Percentiles rank a stretch among this genome's conserved stretches.
Conservation (phyloP, 2,113 vertebrate genomes). For the Corythoichthys haematopterus region DNA sequence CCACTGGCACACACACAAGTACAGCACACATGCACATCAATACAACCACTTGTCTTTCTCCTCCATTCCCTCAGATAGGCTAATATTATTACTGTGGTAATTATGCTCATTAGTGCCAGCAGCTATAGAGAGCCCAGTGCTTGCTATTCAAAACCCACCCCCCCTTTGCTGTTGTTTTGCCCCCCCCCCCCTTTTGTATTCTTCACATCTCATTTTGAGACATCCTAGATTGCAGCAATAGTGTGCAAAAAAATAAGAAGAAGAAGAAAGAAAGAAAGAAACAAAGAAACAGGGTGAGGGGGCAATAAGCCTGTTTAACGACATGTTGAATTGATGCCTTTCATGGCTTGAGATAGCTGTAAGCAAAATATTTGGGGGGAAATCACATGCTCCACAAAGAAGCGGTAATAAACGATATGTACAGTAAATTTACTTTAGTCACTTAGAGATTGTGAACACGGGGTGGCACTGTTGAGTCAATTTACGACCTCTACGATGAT, state of each 20-base stretch:
- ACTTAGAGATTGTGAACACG: slow-evolving; percentile 33
- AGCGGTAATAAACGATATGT: too few relatives aligned
- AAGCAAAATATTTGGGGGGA: background rate
- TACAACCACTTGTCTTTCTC: slow-evolving; percentile 95
- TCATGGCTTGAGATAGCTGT: slow-evolving; percentile 4
- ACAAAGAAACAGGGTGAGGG: slow-evolving; percentile 3
- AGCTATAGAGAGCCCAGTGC: slow-evolving; percentile 91
- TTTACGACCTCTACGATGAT: background rate
- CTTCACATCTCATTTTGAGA: slow-evolving; percentile 46
- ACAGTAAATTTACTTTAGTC: background rate
- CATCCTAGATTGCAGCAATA: slow-evolving; percentile 14
- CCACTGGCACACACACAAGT: slow-evolving; percentile 48
- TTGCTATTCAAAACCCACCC: slow-evolving; percentile 72
- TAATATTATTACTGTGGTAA: slow-evolving; percentile 97
- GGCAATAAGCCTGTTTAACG: slow-evolving; percentile 16
- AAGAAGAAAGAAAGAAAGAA: too few relatives aligned
- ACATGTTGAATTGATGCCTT: slow-evolving; percentile 1
- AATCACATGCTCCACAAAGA: too few relatives aligned
- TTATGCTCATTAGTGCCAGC: slow-evolving; percentile 97
- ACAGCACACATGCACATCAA: slow-evolving; percentile 71
- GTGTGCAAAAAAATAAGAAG: slow-evolving; percentile 25
- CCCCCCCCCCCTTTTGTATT: slow-evolving; percentile 57
- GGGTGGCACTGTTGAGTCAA: slow-evolving; percentile 65
- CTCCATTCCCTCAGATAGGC: slow-evolving; percentile 98
- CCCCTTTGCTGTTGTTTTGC: slow-evolving; percentile 56